These are phyloP conservation scores for Pycnonotus jocosus DNA, from an alignment of 2,113 vertebrate genomes.

Conservation along the genomic window DNA sequence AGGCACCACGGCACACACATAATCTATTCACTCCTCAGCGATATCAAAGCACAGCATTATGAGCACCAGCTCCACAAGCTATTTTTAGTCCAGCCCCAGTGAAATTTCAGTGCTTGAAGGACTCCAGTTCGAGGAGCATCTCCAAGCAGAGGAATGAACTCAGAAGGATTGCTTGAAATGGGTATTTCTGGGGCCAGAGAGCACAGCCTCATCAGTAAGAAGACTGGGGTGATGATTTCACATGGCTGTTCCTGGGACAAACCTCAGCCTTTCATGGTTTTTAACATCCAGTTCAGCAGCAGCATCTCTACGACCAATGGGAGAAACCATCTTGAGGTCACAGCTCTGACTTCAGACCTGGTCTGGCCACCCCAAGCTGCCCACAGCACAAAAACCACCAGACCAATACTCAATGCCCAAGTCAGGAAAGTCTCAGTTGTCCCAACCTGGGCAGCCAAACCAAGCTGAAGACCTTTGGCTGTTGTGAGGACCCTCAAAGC, in stretches of 20 bases:
- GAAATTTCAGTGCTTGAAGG: neutral
- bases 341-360: neutral
- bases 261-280: neutral
- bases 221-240: neutral
- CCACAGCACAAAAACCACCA: neutral
- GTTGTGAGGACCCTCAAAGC: neutral
- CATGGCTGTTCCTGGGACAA: accelerated
- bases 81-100: neutral
- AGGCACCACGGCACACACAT: neutral
- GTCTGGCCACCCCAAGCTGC: neutral
- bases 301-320: neutral
- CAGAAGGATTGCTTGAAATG: accelerated
- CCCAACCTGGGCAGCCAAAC: neutral
- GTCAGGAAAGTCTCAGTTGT: neutral
- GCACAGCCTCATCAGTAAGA: accelerated
- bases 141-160: neutral
- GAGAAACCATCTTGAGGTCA: neutral
- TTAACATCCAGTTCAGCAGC: neutral
- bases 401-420: neutral
- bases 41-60: neutral
- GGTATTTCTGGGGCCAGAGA: neutral
- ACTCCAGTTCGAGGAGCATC: neutral
- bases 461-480: neutral
- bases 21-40: neutral
- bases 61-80: neutral